These are phyloP conservation scores for Cartodere bifasciata DNA, from an alignment of 2,888 invertebrate genomes.

Conservation along the genomic window DNA sequence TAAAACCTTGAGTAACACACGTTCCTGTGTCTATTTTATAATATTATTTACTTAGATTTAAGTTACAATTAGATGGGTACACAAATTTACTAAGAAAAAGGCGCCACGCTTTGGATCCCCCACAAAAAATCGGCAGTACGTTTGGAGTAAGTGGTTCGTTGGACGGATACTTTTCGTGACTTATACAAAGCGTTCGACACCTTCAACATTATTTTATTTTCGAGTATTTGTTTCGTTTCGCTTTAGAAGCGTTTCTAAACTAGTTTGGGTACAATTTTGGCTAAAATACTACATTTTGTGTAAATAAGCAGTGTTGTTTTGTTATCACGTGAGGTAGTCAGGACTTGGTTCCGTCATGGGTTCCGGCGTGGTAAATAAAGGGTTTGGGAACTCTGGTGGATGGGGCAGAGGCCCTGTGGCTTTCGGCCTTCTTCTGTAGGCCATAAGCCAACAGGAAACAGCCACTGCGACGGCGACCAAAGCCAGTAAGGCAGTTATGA, in stretches of 20 bases:
- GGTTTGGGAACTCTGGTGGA: constrained; percentile 91
- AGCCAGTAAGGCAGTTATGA: constrained; percentile 82
- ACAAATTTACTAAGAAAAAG: constrained; percentile 18
- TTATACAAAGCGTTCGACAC: constrained; percentile 1
- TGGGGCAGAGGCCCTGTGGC: constrained; percentile 83
- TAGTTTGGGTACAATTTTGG: constrained; percentile 7
- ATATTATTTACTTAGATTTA: neutral
- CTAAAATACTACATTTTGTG: constrained; percentile 9
- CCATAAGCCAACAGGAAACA: constrained; percentile 92
- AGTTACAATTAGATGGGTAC: too few relatives aligned
- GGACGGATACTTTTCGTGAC: constrained; percentile 21
- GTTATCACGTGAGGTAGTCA: constrained; percentile 53
- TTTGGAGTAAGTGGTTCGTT: constrained; percentile 23
- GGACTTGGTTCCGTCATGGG: constrained; percentile 72
- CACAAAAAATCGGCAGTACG: constrained; percentile 17
- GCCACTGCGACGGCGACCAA: constrained; percentile 89
- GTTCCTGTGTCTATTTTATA: constrained; percentile 16
- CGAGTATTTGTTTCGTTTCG: constrained; percentile 8
- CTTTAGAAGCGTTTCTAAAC: constrained; percentile 8
- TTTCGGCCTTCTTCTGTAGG: constrained; percentile 78
- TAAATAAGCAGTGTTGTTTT: constrained; percentile 10
- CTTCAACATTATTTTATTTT: constrained; percentile 3
- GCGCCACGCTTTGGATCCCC: too few relatives aligned
- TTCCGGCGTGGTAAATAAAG: constrained; percentile 74
- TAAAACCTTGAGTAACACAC: constrained; percentile 16